phyloP scores from a whole-genome alignment of 2,113 vertebrate genomes.

The Geococcyx californianus region DNA sequence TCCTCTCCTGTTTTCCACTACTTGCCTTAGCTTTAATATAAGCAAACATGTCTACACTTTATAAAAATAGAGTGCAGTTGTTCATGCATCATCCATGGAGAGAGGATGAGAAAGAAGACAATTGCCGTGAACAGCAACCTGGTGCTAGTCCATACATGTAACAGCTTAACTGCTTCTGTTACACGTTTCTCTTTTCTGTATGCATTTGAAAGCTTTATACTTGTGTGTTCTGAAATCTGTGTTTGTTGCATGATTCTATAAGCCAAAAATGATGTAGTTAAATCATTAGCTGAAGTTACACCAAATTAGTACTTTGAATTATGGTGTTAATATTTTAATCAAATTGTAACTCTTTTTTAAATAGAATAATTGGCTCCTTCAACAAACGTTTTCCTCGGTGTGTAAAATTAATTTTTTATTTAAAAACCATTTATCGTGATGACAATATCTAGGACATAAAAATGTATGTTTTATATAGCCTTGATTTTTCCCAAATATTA shows the following conservation, averaged over 20 bases:
- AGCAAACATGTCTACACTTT: conserved; percentile 40
- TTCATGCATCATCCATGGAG: conserved; percentile 13
- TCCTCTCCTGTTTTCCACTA: conserved; percentile 20
- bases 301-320: conserved; percentile 18
- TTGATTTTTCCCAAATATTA: conserved; percentile 5
- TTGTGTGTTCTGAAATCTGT: conserved; percentile 6
- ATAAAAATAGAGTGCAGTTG: conserved; percentile 69
- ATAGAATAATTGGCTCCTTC: not conserved
- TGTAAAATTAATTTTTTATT: conserved; percentile 45
- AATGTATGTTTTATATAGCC: not conserved
- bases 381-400: not conserved
- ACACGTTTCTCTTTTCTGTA: not conserved
- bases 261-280: not conserved
- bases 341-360: conserved; percentile 32
- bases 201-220: conserved; percentile 1
- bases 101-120: not conserved
- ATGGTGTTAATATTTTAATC: conserved; percentile 22
- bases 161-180: not conserved
- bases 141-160: not conserved
- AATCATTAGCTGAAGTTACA: not conserved
- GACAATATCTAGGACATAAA: not conserved
- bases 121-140: not conserved
- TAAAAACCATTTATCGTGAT: conserved; percentile 40
- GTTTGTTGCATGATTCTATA: not conserved
- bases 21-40: conserved; percentile 33